phyloP scores from a whole-genome alignment of 2,113 vertebrate genomes.

The Pelodiscus sinensis region DNA sequence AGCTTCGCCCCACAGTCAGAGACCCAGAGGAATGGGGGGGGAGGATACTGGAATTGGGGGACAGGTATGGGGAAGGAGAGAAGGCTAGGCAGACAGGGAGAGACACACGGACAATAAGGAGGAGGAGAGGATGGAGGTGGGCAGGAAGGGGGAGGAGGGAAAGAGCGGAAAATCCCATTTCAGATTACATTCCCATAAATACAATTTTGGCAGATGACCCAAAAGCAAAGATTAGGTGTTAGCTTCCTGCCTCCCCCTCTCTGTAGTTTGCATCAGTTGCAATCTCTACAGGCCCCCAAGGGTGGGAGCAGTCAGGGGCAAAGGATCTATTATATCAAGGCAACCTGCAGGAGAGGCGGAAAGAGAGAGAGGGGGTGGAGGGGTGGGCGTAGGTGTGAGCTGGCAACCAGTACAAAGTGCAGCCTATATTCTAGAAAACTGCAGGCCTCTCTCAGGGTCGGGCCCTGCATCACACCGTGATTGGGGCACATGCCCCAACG shows the following conservation, averaged over 20 bases:
- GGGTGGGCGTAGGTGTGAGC: background rate
- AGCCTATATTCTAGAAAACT: background rate
- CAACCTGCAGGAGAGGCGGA: slow-evolving; percentile 23
- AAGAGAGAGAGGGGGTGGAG: background rate
- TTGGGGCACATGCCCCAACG: background rate
- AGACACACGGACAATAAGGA: slow-evolving; percentile 48
- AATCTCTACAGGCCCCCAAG: background rate
- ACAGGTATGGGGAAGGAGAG: background rate
- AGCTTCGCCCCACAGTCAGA: slow-evolving; percentile 73
- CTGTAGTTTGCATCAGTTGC: accelerated
- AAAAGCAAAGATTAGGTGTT: slow-evolving; percentile 7
- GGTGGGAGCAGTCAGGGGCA: background rate
- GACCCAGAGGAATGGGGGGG: slow-evolving; percentile 25
- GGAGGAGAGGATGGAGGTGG: slow-evolving; percentile 25
- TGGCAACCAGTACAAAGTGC: background rate
- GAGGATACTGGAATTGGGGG: background rate
- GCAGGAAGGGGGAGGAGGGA: background rate
- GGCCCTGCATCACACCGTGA: background rate
- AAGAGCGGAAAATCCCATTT: background rate
- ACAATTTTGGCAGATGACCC: slow-evolving; percentile 8
- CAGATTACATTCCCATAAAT: background rate
- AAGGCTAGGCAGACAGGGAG: slow-evolving; percentile 43
- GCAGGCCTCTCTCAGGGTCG: background rate
- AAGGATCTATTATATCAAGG: background rate
- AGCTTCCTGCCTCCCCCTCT: background rate